Conservation (phyloP, 2,113 vertebrate genomes). For the Seriola quinqueradiata region DNA sequence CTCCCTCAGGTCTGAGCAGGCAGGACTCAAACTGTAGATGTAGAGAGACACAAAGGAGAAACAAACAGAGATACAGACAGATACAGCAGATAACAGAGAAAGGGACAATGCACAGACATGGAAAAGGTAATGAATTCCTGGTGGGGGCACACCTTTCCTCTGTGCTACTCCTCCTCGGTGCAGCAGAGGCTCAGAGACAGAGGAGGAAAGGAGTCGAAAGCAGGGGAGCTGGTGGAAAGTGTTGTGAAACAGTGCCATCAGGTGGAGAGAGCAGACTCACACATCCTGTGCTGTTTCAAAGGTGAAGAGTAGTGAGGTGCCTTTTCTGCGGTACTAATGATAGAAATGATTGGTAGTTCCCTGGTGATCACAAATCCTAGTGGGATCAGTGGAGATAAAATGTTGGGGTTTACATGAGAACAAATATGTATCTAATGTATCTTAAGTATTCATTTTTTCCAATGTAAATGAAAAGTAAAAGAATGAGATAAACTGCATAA, state of each 20-base stretch:
- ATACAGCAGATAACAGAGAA: constrained; percentile 38
- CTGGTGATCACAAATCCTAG: background rate
- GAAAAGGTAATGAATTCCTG: constrained; percentile 58
- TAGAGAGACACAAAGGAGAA: constrained; percentile 51
- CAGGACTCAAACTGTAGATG: constrained; percentile 15
- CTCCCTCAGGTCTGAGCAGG: constrained; percentile 35
- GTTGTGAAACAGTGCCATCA: constrained; percentile 91
- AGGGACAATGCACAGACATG: constrained; percentile 50
- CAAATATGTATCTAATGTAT: background rate
- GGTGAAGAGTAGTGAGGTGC: background rate
- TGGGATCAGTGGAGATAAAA: background rate
- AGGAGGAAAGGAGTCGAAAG: background rate
- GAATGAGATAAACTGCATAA: background rate
- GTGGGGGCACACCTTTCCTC: constrained; percentile 61
- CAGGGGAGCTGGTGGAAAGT: constrained; percentile 43
- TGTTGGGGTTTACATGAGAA: background rate
- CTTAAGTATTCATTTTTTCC: background rate
- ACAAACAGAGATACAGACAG: constrained; percentile 48
- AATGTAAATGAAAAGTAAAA: background rate
- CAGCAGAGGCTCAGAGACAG: constrained; percentile 19
- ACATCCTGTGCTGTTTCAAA: constrained; percentile 11
- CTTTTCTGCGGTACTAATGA: background rate
- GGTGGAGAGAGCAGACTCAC: constrained; percentile 75
- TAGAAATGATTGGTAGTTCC: no score
- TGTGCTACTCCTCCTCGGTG: constrained; percentile 16